phyloP scores from a whole-genome alignment of 2,113 vertebrate species.

The Pleuronectes platessa region DNA sequence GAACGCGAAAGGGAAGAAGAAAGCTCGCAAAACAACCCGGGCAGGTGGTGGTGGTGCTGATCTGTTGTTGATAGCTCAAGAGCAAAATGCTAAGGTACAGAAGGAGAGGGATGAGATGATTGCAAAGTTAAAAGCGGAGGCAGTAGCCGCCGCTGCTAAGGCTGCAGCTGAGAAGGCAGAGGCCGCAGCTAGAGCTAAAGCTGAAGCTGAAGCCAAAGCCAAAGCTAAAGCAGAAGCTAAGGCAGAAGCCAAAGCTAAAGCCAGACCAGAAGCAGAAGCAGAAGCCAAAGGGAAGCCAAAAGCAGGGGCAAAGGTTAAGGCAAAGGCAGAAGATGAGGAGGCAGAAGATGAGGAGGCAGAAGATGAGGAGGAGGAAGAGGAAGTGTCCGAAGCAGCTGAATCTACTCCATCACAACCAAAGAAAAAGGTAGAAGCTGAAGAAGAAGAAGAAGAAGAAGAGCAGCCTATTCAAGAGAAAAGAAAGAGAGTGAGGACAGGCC shows the following conservation, averaged over 20 bases:
- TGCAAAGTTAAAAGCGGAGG: constrained; percentile 50
- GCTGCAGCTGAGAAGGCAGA: constrained; percentile 25
- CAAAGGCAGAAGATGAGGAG: background rate
- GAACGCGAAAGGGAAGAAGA: constrained; percentile 72
- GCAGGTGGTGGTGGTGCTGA: constrained; percentile 73
- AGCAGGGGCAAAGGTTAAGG: background rate
- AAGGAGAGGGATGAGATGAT: constrained; percentile 64
- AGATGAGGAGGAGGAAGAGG: background rate
- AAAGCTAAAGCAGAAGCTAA: constrained; percentile 5
- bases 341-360: background rate
- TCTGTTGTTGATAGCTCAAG: constrained; percentile 69
- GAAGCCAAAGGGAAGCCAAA: background rate
- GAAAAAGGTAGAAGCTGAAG: background rate
- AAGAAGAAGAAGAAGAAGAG: constrained; percentile 37
- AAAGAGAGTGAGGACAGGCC: constrained; percentile 71
- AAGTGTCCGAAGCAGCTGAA: background rate
- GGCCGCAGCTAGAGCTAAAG: constrained; percentile 19
- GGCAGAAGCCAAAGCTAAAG: constrained; percentile 3
- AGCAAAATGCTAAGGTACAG: constrained; percentile 73
- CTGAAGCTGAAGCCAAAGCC: background rate
- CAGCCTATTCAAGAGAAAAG: constrained; percentile 44
- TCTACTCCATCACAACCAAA: background rate
- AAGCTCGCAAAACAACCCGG: constrained; percentile 77
- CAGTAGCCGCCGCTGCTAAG: background rate
- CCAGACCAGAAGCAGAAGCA: constrained; percentile 1